phyloP scores from a whole-genome alignment of 2,888 invertebrate species.

The Cerceris ruficornis region DNA sequence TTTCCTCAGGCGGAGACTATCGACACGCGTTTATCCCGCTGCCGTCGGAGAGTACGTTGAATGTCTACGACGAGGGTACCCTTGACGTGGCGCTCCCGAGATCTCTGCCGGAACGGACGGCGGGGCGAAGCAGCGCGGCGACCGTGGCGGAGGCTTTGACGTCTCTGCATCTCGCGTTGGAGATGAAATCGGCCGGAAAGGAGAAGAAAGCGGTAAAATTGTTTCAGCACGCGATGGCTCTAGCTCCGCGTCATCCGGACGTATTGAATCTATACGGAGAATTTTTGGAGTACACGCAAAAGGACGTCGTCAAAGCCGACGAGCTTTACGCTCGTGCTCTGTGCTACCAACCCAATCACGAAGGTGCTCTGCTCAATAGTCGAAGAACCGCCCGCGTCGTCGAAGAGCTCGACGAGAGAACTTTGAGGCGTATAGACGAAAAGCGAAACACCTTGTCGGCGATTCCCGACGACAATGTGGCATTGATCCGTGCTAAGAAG shows the following conservation, averaged over 20 bases:
- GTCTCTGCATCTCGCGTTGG: constrained; percentile 91
- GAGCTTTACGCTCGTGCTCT: constrained; percentile 94
- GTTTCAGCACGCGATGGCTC: constrained; percentile 94
- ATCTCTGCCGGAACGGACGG: constrained; percentile 53
- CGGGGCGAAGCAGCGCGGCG: constrained; percentile 71
- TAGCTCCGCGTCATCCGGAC: constrained; percentile 96
- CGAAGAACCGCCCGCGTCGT: constrained; percentile 94
- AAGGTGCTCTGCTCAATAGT: constrained; percentile 90
- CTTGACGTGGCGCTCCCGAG: constrained; percentile 62
- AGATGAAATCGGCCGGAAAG: constrained; percentile 92
- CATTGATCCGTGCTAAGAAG: constrained; percentile 93
- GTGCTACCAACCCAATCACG: constrained; percentile 91
- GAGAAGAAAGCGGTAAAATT: constrained; percentile 92
- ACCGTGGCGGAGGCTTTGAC: constrained; percentile 90
- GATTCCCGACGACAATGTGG: constrained; percentile 91
- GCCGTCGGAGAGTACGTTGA: constrained; percentile 69
- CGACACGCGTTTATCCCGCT: constrained; percentile 71
- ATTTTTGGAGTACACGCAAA: constrained; percentile 92
- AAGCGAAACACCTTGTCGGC: constrained; percentile 92
- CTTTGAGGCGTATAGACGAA: constrained; percentile 90
- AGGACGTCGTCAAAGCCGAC: constrained; percentile 94
- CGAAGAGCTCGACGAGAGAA: constrained; percentile 91
- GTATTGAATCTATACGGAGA: constrained; percentile 96
- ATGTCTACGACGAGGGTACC: constrained; percentile 71
- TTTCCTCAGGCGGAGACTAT: constrained; percentile 60